Percentiles rank a stretch among this genome's conserved stretches.
Conservation (phyloP, 2,888 invertebrate genomes). For the Synanthedon tipuliformis region DNA sequence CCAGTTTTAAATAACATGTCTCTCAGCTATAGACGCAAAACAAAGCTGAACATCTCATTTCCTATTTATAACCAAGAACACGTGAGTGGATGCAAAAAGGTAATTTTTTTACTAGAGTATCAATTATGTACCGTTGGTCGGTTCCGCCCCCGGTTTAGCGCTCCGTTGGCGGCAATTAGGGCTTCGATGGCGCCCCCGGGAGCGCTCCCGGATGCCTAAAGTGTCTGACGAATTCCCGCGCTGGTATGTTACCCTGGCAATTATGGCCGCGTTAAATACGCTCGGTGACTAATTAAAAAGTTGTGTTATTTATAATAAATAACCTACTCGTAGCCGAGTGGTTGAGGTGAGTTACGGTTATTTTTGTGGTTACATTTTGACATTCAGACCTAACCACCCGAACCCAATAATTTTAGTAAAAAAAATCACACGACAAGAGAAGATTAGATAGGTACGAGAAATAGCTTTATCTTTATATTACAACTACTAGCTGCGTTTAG, state of each 20-base stretch:
- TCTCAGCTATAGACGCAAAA: too few species aligned
- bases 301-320: not conserved
- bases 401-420: too few species aligned
- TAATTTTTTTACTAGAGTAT: conserved; percentile 26
- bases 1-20: too few species aligned
- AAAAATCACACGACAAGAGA: too few species aligned
- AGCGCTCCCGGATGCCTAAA: conserved; percentile 31
- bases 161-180: conserved; percentile 33
- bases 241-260: conserved; percentile 48
- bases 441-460: too few species aligned
- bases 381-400: too few species aligned
- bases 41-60: conserved; percentile 12
- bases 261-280: conserved; percentile 27
- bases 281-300: not conserved
- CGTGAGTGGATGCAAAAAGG: conserved; percentile 21
- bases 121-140: conserved; percentile 30
- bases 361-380: not conserved
- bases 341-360: not conserved
- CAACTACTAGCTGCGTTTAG: too few species aligned
- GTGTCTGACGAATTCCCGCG: conserved; percentile 30
- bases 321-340: too few species aligned
- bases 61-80: conserved; percentile 46
- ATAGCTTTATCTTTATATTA: too few species aligned
- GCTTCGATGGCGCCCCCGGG: conserved; percentile 26
- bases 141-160: conserved; percentile 40